These are phyloP conservation scores for Mycogona germanica DNA, from an alignment of 2,888 invertebrate species.

Conservation along the genomic window DNA sequence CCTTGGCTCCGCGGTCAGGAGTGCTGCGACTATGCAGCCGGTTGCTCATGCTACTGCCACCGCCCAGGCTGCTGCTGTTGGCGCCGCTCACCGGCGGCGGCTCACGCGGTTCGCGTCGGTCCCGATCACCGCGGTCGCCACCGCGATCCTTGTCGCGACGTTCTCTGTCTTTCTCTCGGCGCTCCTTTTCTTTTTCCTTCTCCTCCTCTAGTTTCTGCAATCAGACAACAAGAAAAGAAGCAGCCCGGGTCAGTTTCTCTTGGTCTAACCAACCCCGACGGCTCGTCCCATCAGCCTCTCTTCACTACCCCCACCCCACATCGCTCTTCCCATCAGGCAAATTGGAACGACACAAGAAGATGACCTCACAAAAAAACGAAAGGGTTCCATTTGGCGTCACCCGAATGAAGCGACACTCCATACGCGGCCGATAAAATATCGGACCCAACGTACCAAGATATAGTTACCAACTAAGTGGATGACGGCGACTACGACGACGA, in stretches of 20 bases:
- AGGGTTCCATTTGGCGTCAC: no score
- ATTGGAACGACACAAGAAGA: no score
- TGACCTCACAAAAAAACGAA: no score
- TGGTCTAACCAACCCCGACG: no score
- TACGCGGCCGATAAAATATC: no score
- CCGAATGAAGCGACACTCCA: no score
- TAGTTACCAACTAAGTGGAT: no score
- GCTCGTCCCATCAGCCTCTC: no score
- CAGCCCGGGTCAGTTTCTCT: neutral
- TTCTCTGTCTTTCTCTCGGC: constrained; percentile 31
- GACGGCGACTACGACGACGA: no score
- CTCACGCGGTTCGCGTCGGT: constrained; percentile 16
- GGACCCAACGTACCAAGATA: no score
- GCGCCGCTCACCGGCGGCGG: constrained; percentile 23
- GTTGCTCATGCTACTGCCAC: constrained; percentile 33
- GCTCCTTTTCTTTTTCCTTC: constrained; percentile 42
- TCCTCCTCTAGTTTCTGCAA: constrained; percentile 59
- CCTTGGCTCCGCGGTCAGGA: constrained; percentile 15
- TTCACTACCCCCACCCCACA: no score
- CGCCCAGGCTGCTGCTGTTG: constrained; percentile 33
- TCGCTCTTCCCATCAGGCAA: no score
- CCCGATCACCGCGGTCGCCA: constrained; percentile 30
- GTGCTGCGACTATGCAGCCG: constrained; percentile 21
- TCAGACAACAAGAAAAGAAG: constrained; percentile 15
- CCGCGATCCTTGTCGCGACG: constrained; percentile 39